A percentile compares a stretch with the other conserved stretches of the same genome.
phyloP scores from a whole-genome alignment of 1,140 invertebrate species.

The Panagrolaimus sp. region DNA sequence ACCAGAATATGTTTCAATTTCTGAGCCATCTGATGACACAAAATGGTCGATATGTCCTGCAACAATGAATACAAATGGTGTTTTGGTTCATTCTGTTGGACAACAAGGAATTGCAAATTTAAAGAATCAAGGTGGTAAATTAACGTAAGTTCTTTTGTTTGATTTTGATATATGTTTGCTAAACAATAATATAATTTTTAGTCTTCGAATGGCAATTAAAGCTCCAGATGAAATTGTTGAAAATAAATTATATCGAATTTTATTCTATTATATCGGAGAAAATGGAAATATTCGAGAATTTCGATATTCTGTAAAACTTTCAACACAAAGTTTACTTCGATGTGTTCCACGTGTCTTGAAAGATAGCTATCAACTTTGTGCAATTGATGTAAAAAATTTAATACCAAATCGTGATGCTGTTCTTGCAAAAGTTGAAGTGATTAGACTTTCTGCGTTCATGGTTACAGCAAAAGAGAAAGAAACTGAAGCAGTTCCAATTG shows the following conservation, averaged over 20 bases:
- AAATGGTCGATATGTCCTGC: neutral
- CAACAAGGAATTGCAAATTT: neutral
- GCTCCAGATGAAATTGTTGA: slow-evolving; percentile 18
- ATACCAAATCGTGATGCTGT: slow-evolving; percentile 3
- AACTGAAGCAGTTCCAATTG: neutral
- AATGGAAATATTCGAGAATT: slow-evolving; percentile 22
- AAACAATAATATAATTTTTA: slow-evolving; percentile 1
- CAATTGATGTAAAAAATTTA: slow-evolving; percentile 18
- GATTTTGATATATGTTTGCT: neutral
- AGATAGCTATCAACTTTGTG: slow-evolving; percentile 15
- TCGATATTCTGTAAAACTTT: slow-evolving; percentile 12
- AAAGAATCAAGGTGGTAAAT: neutral
- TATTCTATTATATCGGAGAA: slow-evolving; percentile 20
- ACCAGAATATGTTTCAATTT: slow-evolving; percentile 19
- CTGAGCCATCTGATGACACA: neutral
- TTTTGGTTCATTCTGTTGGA: neutral
- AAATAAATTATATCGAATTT: neutral
- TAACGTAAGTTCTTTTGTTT: neutral
- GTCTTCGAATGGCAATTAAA: slow-evolving; percentile 14
- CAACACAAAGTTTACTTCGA: slow-evolving; percentile 1
- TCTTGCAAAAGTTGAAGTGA: slow-evolving; percentile 22
- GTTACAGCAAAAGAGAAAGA: neutral
- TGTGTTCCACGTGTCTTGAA: neutral
- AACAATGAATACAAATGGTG: slow-evolving; percentile 15
- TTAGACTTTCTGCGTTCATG: neutral